Evolutionary conservation across 2,888 invertebrate genomes (phyloP).

Genomic region (Drosophila villosipedis): DNA sequence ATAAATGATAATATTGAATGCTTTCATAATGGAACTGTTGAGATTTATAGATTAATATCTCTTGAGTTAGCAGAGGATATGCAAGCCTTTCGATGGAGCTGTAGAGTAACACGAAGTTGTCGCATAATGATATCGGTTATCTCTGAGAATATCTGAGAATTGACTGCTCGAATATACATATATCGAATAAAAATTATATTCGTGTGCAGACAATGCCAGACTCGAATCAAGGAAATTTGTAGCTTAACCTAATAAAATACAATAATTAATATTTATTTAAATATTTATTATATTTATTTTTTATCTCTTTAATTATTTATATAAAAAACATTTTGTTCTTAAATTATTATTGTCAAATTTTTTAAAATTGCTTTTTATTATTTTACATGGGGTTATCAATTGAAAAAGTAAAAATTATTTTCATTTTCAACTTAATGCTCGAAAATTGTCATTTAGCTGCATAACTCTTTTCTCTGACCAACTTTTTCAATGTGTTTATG

Average conservation of each 20-base stretch:
- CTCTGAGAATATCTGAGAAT: neutral
- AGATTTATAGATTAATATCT: neutral
- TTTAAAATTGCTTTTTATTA: neutral
- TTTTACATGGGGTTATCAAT: neutral
- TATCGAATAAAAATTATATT: neutral
- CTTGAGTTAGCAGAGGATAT: neutral
- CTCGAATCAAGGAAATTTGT: neutral
- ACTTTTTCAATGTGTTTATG: neutral
- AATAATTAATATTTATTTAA: neutral
- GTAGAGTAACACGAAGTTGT: neutral
- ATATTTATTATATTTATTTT: neutral
- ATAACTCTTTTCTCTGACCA: neutral
- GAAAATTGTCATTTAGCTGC: neutral
- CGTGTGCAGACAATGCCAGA: neutral
- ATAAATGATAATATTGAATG: neutral
- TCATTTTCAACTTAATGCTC: neutral
- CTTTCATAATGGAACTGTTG: neutral
- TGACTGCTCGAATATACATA: neutral
- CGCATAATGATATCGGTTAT: neutral
- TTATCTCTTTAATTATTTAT: neutral
- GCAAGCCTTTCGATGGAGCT: neutral
- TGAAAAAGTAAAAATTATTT: neutral
- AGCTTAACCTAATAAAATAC: accelerated
- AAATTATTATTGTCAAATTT: neutral
- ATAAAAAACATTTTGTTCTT: neutral